Conservation (phyloP, 92 coral and sea anemone genomes). For the Muricea muricata region DNA sequence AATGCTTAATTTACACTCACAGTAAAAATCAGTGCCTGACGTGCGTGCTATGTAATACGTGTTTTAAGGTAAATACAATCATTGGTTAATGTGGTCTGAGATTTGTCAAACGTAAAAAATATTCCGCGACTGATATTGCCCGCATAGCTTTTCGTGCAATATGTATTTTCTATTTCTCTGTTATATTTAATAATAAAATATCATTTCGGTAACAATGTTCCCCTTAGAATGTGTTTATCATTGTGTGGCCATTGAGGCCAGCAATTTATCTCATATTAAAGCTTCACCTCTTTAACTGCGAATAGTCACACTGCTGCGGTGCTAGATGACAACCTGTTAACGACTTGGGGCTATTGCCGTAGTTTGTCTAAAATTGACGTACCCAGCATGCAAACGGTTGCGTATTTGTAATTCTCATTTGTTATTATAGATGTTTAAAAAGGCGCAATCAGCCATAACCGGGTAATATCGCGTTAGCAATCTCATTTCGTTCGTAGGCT, state of each 20-base stretch:
- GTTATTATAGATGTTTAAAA: neutral
- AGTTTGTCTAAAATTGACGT: conserved; percentile 10
- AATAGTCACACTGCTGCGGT: conserved; percentile 16
- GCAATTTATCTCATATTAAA: conserved; percentile 40
- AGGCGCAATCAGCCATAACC: neutral
- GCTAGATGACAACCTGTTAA: conserved; percentile 47
- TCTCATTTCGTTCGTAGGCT: neutral
- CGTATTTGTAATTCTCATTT: neutral
- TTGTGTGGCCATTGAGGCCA: neutral
- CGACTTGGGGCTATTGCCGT: conserved; percentile 24
- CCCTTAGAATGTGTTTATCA: neutral
- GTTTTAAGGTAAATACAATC: too few species aligned
- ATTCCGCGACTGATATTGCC: neutral
- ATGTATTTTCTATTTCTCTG: conserved; percentile 28
- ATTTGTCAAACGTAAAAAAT: too few species aligned
- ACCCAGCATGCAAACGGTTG: neutral
- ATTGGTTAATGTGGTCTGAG: neutral
- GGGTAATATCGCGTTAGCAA: neutral
- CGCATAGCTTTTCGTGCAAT: conserved; percentile 1
- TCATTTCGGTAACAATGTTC: neutral
- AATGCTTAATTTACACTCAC: neutral
- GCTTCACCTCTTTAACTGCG: neutral
- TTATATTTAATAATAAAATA: neutral
- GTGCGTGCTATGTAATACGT: too few species aligned
- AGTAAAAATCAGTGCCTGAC: neutral